Evolutionary conservation across 23 tunicate species (phyloP).

Genomic region (Styela clava): DNA sequence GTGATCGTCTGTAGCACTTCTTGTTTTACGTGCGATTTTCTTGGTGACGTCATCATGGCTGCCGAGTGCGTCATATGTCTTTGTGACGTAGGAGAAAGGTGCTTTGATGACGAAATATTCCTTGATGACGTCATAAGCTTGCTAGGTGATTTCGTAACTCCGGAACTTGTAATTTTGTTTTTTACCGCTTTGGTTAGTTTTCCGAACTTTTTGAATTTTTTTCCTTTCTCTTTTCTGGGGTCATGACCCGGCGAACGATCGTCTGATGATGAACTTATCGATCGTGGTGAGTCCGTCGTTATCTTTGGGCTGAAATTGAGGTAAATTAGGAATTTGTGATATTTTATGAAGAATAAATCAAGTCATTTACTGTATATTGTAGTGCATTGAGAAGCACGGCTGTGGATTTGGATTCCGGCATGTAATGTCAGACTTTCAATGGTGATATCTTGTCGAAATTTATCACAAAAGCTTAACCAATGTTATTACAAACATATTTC

Average conservation of each 20-base stretch:
- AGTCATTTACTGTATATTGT: too few species aligned
- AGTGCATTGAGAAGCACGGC: too few species aligned
- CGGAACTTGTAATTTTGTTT: neutral
- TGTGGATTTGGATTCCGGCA: too few species aligned
- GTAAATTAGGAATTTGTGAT: too few species aligned
- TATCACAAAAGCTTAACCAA: too few species aligned
- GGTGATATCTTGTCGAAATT: too few species aligned
- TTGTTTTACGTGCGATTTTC: neutral
- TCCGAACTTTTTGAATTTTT: neutral
- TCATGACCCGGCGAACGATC: neutral
- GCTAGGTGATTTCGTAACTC: neutral
- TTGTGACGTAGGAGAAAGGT: neutral
- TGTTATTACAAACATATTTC: too few species aligned
- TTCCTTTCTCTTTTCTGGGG: neutral
- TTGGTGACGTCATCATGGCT: neutral
- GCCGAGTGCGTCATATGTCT: neutral
- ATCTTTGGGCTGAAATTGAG: neutral
- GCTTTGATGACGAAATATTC: neutral
- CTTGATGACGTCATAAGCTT: neutral
- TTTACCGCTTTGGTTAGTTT: neutral
- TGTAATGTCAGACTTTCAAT: too few species aligned
- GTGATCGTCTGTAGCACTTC: neutral
- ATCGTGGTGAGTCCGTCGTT: neutral
- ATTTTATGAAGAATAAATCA: too few species aligned
- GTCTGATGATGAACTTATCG: neutral